These are phyloP conservation scores for Loris lydekkerianus DNA, from an alignment of 2,797 vertebrate genomes.

Conservation along the genomic window DNA sequence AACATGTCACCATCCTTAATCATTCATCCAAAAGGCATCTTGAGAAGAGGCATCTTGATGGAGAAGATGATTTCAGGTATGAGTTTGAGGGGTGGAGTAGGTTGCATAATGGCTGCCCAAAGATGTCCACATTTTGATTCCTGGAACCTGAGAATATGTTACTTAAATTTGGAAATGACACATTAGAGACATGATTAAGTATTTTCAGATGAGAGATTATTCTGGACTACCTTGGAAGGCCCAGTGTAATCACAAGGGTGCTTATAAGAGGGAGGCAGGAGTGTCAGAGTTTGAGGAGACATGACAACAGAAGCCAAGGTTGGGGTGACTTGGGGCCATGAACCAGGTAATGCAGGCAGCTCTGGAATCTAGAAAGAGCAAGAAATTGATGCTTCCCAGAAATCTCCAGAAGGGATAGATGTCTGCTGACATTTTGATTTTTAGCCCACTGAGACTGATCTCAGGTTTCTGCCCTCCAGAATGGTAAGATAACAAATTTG, in stretches of 20 bases:
- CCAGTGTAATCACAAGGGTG: neutral
- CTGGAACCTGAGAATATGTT: neutral
- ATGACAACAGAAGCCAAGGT: neutral
- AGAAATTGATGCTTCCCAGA: neutral
- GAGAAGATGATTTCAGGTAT: neutral
- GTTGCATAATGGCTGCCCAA: neutral
- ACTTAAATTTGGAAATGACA: neutral
- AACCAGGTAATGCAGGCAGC: neutral
- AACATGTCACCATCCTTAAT: too few relatives aligned
- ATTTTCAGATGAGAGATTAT: slow-evolving; percentile 12
- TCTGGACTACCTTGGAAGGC: neutral
- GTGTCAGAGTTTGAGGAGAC: neutral
- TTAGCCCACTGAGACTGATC: neutral
- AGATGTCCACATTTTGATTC: neutral
- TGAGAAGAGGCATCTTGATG: neutral
- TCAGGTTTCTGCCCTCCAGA: neutral
- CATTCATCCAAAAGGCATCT: too few relatives aligned
- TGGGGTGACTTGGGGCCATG: neutral
- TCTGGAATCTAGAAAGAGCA: neutral
- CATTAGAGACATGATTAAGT: neutral
- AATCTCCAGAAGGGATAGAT: neutral
- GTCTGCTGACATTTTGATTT: neutral
- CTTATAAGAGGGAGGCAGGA: neutral
- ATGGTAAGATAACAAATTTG: neutral
- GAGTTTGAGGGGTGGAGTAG: neutral